Percentiles rank a stretch among this genome's conserved stretches.
Conservation (phyloP, 2,113 vertebrate genomes). For the Bothrops jararaca region DNA sequence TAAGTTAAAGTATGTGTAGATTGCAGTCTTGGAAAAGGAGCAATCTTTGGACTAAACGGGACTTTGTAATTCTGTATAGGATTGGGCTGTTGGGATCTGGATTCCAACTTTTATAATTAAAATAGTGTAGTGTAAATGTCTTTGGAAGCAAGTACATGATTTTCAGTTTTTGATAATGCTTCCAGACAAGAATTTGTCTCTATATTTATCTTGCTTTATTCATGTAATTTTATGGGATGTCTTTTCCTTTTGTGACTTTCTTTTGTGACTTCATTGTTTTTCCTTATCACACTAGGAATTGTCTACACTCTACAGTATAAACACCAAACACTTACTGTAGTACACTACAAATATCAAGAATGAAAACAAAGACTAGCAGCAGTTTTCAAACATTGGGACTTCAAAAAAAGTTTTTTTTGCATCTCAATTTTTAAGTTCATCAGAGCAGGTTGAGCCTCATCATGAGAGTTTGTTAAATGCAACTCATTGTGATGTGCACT, state of each 20-base stretch:
- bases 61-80: no score
- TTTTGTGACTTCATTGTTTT: background rate
- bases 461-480: background rate
- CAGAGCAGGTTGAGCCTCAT: background rate
- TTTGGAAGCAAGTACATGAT: no score
- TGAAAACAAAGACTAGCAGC: background rate
- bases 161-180: no score
- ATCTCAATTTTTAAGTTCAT: background rate
- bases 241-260: no score
- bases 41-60: no score
- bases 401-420: background rate
- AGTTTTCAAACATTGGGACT: background rate
- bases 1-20: no score
- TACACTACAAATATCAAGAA: background rate
- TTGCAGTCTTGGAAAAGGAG: no score
- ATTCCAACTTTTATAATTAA: no score
- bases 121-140: no score
- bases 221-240: background rate
- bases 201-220: background rate
- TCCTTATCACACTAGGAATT: background rate
- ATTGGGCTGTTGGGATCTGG: no score
- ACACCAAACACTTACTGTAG: background rate
- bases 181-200: background rate
- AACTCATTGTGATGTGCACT: background rate
- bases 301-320: background rate